Base-by-base conservation (phyloP, 2,113 vertebrate genomes). In the Cinclus mexicanus region DNA sequence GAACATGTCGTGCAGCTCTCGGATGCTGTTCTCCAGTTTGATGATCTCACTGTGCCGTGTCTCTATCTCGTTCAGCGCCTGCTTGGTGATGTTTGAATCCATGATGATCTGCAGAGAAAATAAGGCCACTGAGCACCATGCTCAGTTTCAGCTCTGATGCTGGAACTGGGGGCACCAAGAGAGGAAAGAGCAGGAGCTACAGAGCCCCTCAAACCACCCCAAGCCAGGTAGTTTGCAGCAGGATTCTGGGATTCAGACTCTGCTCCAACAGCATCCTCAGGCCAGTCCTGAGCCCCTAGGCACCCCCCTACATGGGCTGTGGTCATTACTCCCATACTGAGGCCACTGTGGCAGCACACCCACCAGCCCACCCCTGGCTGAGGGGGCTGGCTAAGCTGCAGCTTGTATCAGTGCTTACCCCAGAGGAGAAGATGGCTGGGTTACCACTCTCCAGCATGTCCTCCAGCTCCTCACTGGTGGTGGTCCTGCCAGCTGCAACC, bases 1-100 rank as follows among this genome's bases (percentile, higher is more conserved):
- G 97, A 99, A 99, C 99, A 99, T 99, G 96, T 99, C 99, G 0
- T 99, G 99, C 69, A 99, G 98, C 97, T 99, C 99, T 5, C 99
- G 98, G 97, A 99, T 99, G 97, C 99, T 99, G 98, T 98, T 99
- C 97, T 99, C 99, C 98, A 99, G 97, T 89, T 99, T 99, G 96
- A 99, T 99, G 96, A 99, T 99, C 97, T 99, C 99, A 0, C 96
- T 99, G 97, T 99, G 99, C 83, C 99, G 98, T 0, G 99, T 99
- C 97, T 99, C 99, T 0, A 99, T 99, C 97, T 99, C 99, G 4
- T 99, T 99, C 98, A 99, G 98, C 0, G 99, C 99, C 97, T 99
- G 99, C 97, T 99, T 98, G 3, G 98, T 99, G 97, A 99, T 99
- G 97, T 98, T 99, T 81, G 98, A 99, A 96, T 99, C 99, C 98